A percentile compares a stretch with the other conserved stretches of the same genome.
These are phyloP conservation scores for Myotis davidii DNA, from an alignment of 2,113 vertebrate genomes.

Conservation along the genomic window DNA sequence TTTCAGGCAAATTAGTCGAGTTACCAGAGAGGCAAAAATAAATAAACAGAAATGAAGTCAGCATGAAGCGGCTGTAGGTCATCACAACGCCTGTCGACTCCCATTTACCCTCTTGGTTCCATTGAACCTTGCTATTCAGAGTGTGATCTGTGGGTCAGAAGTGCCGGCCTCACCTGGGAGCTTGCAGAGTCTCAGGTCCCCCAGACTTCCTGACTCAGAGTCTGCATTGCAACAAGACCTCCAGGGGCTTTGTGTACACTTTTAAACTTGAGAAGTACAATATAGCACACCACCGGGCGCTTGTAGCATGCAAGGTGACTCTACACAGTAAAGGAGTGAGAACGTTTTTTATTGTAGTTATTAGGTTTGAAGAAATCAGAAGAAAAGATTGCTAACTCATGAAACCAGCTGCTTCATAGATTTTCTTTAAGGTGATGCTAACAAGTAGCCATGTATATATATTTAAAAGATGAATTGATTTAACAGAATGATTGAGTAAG, in stretches of 20 bases:
- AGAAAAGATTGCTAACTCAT: background rate
- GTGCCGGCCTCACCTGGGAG: background rate
- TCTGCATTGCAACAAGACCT: background rate
- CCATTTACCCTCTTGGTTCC: background rate
- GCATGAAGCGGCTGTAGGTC: background rate
- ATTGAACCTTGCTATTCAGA: background rate
- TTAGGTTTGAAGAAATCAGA: constrained; percentile 21
- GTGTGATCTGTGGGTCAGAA: background rate
- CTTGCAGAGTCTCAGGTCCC: background rate
- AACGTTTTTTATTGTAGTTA: background rate
- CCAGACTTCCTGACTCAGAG: background rate
- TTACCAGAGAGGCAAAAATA: background rate
- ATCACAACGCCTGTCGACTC: background rate
- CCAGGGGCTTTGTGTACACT: background rate
- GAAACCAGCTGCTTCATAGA: background rate
- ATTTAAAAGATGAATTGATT: background rate
- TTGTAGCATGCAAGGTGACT: background rate
- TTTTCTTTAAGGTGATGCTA: background rate
- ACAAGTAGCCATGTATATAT: background rate
- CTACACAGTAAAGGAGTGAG: background rate
- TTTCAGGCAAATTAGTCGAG: background rate
- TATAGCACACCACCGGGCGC: background rate
- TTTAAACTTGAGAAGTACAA: background rate
- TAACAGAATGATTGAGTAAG: background rate
- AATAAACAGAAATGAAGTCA: background rate